Evolutionary conservation across 2,797 vertebrate species (phyloP).

Genomic region (Sebastes dallii): DNA sequence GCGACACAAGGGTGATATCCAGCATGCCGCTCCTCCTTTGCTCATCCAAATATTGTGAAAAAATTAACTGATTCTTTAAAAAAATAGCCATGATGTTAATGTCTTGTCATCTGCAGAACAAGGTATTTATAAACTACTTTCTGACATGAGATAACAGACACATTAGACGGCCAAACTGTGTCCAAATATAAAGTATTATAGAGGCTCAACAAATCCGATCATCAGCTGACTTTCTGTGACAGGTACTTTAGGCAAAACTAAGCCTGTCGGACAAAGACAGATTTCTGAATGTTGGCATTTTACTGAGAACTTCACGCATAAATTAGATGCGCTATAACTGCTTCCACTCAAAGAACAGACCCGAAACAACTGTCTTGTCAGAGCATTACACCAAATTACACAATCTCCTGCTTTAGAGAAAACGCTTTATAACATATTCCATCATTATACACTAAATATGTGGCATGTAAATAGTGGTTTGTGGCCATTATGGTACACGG

Average conservation of each 20-base stretch:
- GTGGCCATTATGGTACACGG: neutral
- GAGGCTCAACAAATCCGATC: constrained; percentile 2
- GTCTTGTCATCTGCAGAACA: neutral
- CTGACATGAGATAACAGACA: neutral
- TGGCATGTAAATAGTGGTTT: neutral
- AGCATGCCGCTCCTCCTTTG: constrained; percentile 1
- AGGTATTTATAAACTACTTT: neutral
- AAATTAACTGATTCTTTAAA: neutral
- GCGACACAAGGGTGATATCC: neutral
- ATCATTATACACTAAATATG: neutral
- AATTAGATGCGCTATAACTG: neutral
- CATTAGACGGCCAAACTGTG: neutral
- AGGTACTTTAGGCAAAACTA: neutral
- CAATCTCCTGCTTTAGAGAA: neutral
- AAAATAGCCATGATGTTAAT: neutral
- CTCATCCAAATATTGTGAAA: neutral
- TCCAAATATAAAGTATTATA: neutral
- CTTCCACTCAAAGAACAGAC: neutral
- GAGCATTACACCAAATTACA: constrained; percentile 10
- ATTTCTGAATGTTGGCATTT: neutral
- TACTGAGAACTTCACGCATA: neutral
- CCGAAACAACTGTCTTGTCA: neutral
- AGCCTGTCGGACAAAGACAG: neutral
- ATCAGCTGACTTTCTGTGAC: neutral
- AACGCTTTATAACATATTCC: neutral